These are phyloP conservation scores for Phymatocera aterrima DNA, from an alignment of 2,888 invertebrate species.

Conservation along the genomic window DNA sequence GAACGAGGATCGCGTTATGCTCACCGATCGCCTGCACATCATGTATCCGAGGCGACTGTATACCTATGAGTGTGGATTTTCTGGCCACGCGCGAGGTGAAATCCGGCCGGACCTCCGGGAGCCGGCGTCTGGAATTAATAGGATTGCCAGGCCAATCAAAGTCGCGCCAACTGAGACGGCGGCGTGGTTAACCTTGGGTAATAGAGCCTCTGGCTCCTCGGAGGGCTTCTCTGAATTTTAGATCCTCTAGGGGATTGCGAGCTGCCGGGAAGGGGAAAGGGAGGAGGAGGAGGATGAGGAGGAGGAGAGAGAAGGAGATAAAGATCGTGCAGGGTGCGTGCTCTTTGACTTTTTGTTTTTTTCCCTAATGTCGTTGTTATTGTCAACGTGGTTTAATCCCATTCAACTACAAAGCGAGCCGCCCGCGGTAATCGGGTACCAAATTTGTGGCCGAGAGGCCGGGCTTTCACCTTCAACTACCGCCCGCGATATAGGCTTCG, in stretches of 20 bases:
- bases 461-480: slow-evolving; percentile 14
- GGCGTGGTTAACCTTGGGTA: slow-evolving; percentile 73
- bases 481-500: slow-evolving; percentile 3
- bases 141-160: slow-evolving; percentile 72
- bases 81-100: slow-evolving; percentile 30
- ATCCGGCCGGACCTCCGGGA: slow-evolving; percentile 36
- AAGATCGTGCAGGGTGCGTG: not conserved
- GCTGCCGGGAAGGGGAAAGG: not conserved
- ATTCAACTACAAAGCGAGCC: not conserved
- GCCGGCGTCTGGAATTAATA: slow-evolving; percentile 65
- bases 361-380: not conserved
- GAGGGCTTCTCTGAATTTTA: slow-evolving; percentile 29
- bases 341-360: slow-evolving; percentile 3
- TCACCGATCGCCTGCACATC: not conserved
- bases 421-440: not conserved
- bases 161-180: slow-evolving; percentile 69
- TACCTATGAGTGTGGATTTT: slow-evolving; percentile 37
- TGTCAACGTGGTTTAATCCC: slow-evolving; percentile 17
- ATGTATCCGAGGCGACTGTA: slow-evolving; percentile 7
- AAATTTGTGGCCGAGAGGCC: slow-evolving; percentile 17
- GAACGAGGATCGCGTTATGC: not conserved
- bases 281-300: not conserved
- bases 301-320: not conserved
- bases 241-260: slow-evolving; percentile 18
- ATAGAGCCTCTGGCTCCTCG: slow-evolving; percentile 70